Base-by-base conservation (phyloP, 2,113 vertebrate genomes). In the Oophaga pumilio region DNA sequence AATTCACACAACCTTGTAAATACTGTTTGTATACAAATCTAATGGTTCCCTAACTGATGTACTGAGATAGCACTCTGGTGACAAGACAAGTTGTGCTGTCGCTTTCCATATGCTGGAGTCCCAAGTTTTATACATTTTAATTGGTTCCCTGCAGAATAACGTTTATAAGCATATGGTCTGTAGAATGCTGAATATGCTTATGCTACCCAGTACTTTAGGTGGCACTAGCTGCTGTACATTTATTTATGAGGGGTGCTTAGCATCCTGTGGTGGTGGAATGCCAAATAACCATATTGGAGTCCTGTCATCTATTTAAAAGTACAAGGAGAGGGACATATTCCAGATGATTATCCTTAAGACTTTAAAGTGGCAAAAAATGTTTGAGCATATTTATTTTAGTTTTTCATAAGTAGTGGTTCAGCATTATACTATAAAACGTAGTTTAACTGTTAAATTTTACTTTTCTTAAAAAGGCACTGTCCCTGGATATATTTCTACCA, bases 61-160 rank as follows among this genome's bases (percentile, higher is more conserved):
- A 94, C 93, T 94, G 93, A 95, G 93, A 94, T 94, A 95, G 94
- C 94, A 94, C 77, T 89, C 85, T 64, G 64, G 92, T 94, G 95
- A 95, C 93, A 95, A 95, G 94, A 95, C 94, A 94, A 95, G 94
- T 95, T 96, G 91, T 93, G 92, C 91, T 94, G 92, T 92, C 94
- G 92, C 91, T 90, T 92, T 94, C 93, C 94, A 93, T 94, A 95
- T 97, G 97, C 95, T 94, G 91, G 85, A 90, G 91, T 90, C 97
- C 95, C 96, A 96, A 95, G 93, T 95, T 94, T 95, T 94, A 95
- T 94, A 93, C 96, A 95, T 91, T 93, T 94, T 98, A 98, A 98
- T 98, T 98, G 96, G 95, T 95, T 95, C 94, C 95, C 95, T 90
- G 93, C 94, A 96, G 94, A 97, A 94, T 95, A 95, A 91, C 92